These are phyloP conservation scores for Ctenodactylus gundi DNA, from an alignment of 2,113 vertebrate genomes.

Conservation along the genomic window DNA sequence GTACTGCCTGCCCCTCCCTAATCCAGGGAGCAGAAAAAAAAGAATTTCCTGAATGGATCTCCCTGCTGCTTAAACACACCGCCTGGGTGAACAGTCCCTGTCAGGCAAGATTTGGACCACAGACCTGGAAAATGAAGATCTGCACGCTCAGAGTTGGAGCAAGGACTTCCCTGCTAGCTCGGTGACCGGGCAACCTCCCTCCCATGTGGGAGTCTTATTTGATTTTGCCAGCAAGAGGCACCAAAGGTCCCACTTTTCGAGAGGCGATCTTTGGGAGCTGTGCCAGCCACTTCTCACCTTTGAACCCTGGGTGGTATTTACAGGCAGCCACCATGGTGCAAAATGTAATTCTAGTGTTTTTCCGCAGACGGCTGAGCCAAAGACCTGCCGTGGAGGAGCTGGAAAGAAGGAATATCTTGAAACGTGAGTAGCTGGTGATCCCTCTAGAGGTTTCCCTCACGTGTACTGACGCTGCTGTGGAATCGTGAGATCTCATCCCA, in stretches of 20 bases:
- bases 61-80: not conserved
- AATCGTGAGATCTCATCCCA: not conserved
- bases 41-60: constrained; percentile 14
- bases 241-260: not conserved
- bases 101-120: not conserved
- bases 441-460: not conserved
- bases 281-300: constrained; percentile 21
- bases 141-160: not conserved
- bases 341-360: constrained; percentile 97
- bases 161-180: not conserved
- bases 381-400: constrained; percentile 97
- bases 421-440: constrained; percentile 90
- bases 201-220: not conserved
- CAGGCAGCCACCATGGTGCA: constrained; percentile 90
- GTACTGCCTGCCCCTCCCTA: not conserved
- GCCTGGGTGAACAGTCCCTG: not conserved
- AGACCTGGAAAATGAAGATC: constrained; percentile 28
- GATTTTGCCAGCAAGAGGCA: not conserved
- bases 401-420: constrained; percentile 97
- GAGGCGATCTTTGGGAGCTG: constrained; percentile 38
- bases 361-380: constrained; percentile 99
- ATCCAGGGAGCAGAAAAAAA: not conserved
- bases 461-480: not conserved
- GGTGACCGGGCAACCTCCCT: constrained; percentile 32
- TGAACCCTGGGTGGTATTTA: not conserved